phyloP scores from a whole-genome alignment of 2,888 invertebrate genomes.

The Meiosimyza decipiens region DNA sequence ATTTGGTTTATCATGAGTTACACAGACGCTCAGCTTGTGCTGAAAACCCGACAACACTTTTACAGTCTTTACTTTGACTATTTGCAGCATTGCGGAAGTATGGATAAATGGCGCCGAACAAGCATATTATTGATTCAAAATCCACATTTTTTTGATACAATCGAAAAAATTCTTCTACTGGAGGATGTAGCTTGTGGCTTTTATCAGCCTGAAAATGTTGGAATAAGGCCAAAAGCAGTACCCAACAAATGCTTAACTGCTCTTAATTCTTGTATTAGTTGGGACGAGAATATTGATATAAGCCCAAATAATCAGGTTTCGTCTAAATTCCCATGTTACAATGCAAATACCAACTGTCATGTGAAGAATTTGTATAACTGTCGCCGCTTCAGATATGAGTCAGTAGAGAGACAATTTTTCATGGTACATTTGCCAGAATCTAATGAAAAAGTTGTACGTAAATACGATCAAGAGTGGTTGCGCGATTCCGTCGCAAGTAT shows the following conservation, averaged over 20 bases:
- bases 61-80: slow-evolving; percentile 63
- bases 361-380: neutral
- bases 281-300: slow-evolving; percentile 27
- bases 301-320: neutral
- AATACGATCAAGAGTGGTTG: slow-evolving; percentile 40
- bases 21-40: slow-evolving; percentile 74
- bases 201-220: slow-evolving; percentile 49
- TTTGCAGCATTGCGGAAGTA: slow-evolving; percentile 49
- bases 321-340: too few relatives aligned
- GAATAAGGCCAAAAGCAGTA: slow-evolving; percentile 55
- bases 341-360: neutral
- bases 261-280: slow-evolving; percentile 41
- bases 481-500: slow-evolving; percentile 37
- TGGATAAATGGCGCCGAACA: slow-evolving; percentile 49
- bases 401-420: slow-evolving; percentile 48
- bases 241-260: slow-evolving; percentile 48
- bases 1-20: slow-evolving; percentile 76
- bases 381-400: neutral
- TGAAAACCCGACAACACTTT: slow-evolving; percentile 78
- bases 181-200: slow-evolving; percentile 52
- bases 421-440: slow-evolving; percentile 42
- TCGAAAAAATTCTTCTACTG: slow-evolving; percentile 48
- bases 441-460: slow-evolving; percentile 26
- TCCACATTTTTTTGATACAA: slow-evolving; percentile 46
- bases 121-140: slow-evolving; percentile 41